Evolutionary conservation across 2,888 invertebrate species (phyloP), one percentile per base, ranked within the genome.

Genomic region (Rotaria macrura): DNA sequence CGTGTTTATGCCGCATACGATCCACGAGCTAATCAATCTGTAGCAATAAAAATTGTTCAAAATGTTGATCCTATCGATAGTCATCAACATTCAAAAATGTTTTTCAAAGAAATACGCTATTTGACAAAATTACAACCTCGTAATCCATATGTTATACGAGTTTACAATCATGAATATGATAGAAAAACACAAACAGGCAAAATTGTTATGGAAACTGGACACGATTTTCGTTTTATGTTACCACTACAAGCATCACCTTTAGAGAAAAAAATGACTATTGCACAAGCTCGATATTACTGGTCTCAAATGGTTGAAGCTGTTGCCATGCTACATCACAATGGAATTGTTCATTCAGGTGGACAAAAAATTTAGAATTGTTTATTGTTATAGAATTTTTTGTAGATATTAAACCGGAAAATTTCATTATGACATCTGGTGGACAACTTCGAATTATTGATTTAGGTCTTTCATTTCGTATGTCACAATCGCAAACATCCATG

Each of bases 361-460:
- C 17, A 20, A 65, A 34, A 34, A 3, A 34, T 6, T 34, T 29
- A 14, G 12, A 25, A 79, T 17, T n/a, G 1, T 20, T 25, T 17
- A 40, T 14, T 79, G 5, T 34, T 23, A 14, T 23, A 25, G 5
- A 43, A 1, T 79, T 2, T 43, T 40, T 79, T 43, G 23, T 79
- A 79, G 79, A 79, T 79, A 79, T 79, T 12, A 84, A 84, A 43
- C 84, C 84, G 10, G 84, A 84, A 84, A 84, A 84, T 52, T 84
- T 84, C 25, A 84, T 84, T 29, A 38, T 84, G 34, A 43, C 43
- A 20, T 3, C 40, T 25, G 38, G 34, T 12, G 54, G 34, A 29
- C 49, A 52, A 38, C n/a, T 84, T 34, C 49, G 54, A 38, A 52
- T 84, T 23, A 84, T 84, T 38, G 84, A 84, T 52, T 84, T 84